phyloP scores from a whole-genome alignment of 92 coral and sea anemone genomes.

The Epizoanthus illoricatus region DNA sequence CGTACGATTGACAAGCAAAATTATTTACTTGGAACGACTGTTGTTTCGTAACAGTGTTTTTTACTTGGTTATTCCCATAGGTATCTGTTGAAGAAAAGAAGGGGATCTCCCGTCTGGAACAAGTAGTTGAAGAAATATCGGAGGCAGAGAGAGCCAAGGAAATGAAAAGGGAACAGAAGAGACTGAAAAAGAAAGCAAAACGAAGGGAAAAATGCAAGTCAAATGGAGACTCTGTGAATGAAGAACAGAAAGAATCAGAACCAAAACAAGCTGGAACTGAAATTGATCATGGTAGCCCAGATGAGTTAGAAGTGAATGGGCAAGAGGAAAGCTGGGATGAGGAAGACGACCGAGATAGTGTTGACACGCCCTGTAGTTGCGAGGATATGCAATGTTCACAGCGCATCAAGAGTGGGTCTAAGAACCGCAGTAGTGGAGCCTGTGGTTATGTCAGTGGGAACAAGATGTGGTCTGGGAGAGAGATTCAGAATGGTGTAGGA shows the following conservation, averaged over 20 bases:
- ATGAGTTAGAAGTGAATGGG: conserved; percentile 59
- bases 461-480: conserved; percentile 50
- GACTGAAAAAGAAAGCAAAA: conserved; percentile 88
- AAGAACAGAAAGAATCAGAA: conserved; percentile 51
- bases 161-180: conserved; percentile 83
- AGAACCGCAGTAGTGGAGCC: conserved; percentile 55
- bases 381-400: conserved; percentile 67
- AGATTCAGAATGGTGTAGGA: conserved; percentile 41
- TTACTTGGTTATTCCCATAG: conserved; percentile 31
- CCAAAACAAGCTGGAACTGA: conserved; percentile 53
- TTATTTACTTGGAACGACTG: neutral
- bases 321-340: conserved; percentile 81
- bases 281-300: conserved; percentile 57
- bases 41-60: neutral
- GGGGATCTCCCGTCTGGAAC: conserved; percentile 95
- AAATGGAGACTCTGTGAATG: conserved; percentile 41
- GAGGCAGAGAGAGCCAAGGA: conserved; percentile 93
- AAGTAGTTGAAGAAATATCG: conserved; percentile 95
- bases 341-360: conserved; percentile 74
- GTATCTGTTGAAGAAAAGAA: conserved; percentile 94
- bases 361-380: conserved; percentile 69
- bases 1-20: neutral
- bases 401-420: conserved; percentile 46
- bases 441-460: conserved; percentile 66
- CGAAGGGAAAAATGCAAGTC: conserved; percentile 82